Evolutionary conservation across 2,888 invertebrate species (phyloP).

Genomic region (Scaptomyza caliginosa): DNA sequence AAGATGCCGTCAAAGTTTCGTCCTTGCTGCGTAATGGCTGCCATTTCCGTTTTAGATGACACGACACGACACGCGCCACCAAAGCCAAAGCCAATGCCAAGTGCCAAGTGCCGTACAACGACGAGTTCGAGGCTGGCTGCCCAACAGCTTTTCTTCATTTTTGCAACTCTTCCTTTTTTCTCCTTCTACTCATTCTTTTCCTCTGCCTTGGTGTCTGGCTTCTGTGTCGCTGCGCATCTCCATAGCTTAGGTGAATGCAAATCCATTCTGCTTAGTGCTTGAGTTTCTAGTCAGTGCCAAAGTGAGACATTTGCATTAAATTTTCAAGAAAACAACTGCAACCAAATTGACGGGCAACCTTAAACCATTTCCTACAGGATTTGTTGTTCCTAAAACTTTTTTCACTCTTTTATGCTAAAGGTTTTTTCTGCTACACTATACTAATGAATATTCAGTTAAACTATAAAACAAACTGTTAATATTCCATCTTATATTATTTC

Average conservation of each 20-base stretch:
- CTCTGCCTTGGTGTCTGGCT: slow-evolving; percentile 1
- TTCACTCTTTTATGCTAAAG: no score
- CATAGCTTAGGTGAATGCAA: slow-evolving; percentile 61
- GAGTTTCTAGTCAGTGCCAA: slow-evolving; percentile 22
- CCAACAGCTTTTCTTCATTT: slow-evolving; percentile 6
- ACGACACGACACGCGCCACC: slow-evolving; percentile 54
- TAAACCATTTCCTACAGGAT: slow-evolving; percentile 1
- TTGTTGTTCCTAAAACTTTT: not conserved
- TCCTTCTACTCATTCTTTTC: not conserved
- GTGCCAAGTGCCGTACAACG: slow-evolving; percentile 23
- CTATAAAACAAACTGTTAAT: no score
- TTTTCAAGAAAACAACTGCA: slow-evolving; percentile 17
- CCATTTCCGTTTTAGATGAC: slow-evolving; percentile 66
- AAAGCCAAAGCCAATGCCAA: slow-evolving; percentile 32
- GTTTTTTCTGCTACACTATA: not conserved
- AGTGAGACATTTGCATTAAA: slow-evolving; percentile 62
- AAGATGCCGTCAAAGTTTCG: slow-evolving; percentile 59
- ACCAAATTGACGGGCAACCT: slow-evolving; percentile 12
- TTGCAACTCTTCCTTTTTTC: slow-evolving; percentile 1
- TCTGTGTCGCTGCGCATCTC: slow-evolving; percentile 34
- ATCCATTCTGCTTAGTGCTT: slow-evolving; percentile 51
- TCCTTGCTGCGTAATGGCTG: slow-evolving; percentile 67
- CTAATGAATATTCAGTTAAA: not conserved
- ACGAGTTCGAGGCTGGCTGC: slow-evolving; percentile 1
- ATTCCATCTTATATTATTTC: no score